phyloP scores from a whole-genome alignment of 2,797 vertebrate genomes.

The Myotis planiceps region DNA sequence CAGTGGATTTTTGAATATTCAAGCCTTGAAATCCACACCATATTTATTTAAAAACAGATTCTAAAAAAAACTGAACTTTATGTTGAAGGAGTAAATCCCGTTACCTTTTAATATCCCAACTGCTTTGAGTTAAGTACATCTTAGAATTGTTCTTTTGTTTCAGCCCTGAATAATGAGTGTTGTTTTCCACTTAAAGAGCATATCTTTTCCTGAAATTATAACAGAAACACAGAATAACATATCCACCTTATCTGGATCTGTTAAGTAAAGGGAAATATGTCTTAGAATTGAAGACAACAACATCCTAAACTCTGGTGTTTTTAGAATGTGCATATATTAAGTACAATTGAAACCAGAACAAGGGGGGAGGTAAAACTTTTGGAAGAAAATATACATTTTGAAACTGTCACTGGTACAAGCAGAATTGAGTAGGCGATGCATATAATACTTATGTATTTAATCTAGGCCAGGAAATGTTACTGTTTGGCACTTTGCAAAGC shows the following conservation, averaged over 20 bases:
- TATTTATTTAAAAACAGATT: conserved; percentile 19
- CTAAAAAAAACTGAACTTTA: background rate
- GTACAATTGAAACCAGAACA: background rate
- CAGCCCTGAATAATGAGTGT: background rate
- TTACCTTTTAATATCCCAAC: background rate
- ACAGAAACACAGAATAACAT: background rate
- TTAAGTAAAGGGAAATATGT: background rate
- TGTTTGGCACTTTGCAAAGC: background rate
- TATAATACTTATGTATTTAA: background rate
- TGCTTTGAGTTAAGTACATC: background rate
- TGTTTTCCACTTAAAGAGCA: background rate
- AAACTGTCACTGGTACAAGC: background rate
- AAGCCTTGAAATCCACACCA: conserved; percentile 20
- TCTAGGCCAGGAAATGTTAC: background rate
- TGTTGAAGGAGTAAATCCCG: background rate
- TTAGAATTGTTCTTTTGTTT: conserved; percentile 13
- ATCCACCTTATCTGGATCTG: background rate
- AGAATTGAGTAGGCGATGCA: background rate
- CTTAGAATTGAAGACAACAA: background rate
- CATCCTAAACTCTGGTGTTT: background rate
- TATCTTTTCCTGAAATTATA: background rate
- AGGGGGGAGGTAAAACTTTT: background rate
- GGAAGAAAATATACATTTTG: background rate
- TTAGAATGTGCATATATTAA: background rate
- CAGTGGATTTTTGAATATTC: background rate